phyloP scores from a whole-genome alignment of 1,140 invertebrate species.

The Brachionus sp. region DNA sequence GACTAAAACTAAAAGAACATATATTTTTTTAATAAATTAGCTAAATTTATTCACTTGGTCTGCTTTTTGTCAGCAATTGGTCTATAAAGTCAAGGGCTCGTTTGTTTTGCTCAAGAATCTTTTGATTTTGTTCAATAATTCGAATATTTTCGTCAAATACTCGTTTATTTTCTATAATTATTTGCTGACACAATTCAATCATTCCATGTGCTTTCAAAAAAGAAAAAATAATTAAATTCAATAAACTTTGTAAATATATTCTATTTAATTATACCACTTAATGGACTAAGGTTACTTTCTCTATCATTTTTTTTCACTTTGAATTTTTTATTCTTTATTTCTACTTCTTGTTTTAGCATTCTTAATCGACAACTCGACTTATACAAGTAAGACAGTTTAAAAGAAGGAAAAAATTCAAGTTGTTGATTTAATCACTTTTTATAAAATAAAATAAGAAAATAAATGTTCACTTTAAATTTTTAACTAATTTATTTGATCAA shows the following conservation, averaged over 20 bases:
- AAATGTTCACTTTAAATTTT: no score
- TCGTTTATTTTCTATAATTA: neutral
- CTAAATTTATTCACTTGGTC: neutral
- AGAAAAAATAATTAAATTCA: no score
- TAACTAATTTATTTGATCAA: conserved; percentile 10
- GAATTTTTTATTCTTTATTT: neutral
- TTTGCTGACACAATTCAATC: neutral
- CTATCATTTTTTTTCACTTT: neutral
- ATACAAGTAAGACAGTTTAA: no score
- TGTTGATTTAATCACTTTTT: no score
- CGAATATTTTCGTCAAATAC: neutral
- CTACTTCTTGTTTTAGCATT: neutral
- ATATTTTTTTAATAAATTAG: neutral
- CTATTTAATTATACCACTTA: no score
- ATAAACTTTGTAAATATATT: no score
- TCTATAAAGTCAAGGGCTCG: neutral
- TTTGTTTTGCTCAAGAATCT: neutral
- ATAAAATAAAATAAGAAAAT: no score
- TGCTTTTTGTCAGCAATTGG: neutral
- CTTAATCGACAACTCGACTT: neutral
- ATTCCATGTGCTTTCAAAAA: neutral
- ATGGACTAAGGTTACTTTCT: no score
- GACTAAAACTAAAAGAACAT: neutral
- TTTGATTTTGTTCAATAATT: neutral
- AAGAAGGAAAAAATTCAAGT: no score